These are phyloP conservation scores for Netelia inedita DNA, from an alignment of 2,888 invertebrate genomes.

Conservation along the genomic window DNA sequence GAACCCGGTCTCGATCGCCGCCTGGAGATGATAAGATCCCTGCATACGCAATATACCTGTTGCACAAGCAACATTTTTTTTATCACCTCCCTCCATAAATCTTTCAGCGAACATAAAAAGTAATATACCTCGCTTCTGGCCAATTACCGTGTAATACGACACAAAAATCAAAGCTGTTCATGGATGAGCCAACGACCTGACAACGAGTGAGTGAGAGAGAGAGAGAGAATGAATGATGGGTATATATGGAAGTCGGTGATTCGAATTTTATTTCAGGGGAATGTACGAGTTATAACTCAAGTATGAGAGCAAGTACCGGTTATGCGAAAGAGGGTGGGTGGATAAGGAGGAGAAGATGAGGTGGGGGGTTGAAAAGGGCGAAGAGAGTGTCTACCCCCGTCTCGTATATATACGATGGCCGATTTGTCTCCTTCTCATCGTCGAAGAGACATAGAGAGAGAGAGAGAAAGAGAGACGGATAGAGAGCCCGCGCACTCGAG, in stretches of 20 bases:
- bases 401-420: conserved; percentile 48
- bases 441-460: conserved; percentile 16
- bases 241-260: conserved; percentile 42
- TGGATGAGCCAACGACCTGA: neutral
- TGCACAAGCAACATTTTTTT: conserved; percentile 37
- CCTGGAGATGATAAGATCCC: neutral
- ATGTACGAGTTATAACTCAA: conserved; percentile 47
- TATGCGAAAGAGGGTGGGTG: conserved; percentile 8
- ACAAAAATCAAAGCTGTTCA: conserved; percentile 53
- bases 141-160: conserved; percentile 19
- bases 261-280: conserved; percentile 61
- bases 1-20: neutral
- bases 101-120: conserved; percentile 10
- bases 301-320: conserved; percentile 57
- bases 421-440: conserved; percentile 61
- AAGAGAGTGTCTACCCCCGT: conserved; percentile 15
- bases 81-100: conserved; percentile 10
- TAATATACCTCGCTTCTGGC: neutral
- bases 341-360: neutral
- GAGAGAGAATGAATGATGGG: conserved; percentile 14
- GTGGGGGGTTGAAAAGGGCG: conserved; percentile 22
- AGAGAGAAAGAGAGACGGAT: conserved; percentile 44
- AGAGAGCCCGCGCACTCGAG: conserved; percentile 57
- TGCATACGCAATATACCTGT: conserved; percentile 35
- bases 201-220: conserved; percentile 3